Evolutionary conservation across 1,140 invertebrate species (phyloP), one percentile per base, ranked within the genome.

Genomic region (Macrocentrus cingulum): DNA sequence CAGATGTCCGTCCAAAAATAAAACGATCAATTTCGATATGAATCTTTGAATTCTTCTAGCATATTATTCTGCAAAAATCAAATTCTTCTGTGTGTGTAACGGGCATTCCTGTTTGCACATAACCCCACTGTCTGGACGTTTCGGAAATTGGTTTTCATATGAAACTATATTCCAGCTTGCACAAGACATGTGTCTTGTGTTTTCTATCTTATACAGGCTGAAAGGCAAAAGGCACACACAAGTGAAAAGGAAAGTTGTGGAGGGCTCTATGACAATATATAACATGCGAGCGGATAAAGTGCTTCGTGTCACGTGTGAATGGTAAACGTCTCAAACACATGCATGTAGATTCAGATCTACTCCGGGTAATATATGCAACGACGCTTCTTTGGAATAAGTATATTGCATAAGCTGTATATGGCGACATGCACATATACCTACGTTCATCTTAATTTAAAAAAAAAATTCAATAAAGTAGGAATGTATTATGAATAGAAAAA

Each of bases 61-160:
- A n/a, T n/a, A n/a, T n/a, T n/a, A n/a, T n/a, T n/a, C n/a, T n/a
- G n/a, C n/a, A n/a, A n/a, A n/a, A n/a, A n/a, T n/a, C n/a, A n/a
- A n/a, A n/a, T n/a, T n/a, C n/a, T n/a, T n/a, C n/a, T n/a, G n/a
- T n/a, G n/a, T n/a, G n/a, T n/a, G n/a, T n/a, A n/a, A n/a, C n/a
- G n/a, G n/a, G n/a, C 23, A 60, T 56, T 59, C 54, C 37, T 57
- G 36, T 61, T 11, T n/a, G 37, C 57, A 54, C 44, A 61, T 63
- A 61, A 68, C 66, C 64, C 60, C 59, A 61, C 63, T 61, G 57
- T 63, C 62, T 63, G 60, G 67, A 69, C 66, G 56, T 66, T 58
- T 69, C 64, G 67, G 64, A 69, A 69, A 69, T 69, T 69, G 67
- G 63, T 69, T 69, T 69, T 68, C 66, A 60, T 57, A 56, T n/a